These are phyloP conservation scores for Scophthalmus maximus DNA, from an alignment of 2,113 vertebrate species.

Conservation along the genomic window DNA sequence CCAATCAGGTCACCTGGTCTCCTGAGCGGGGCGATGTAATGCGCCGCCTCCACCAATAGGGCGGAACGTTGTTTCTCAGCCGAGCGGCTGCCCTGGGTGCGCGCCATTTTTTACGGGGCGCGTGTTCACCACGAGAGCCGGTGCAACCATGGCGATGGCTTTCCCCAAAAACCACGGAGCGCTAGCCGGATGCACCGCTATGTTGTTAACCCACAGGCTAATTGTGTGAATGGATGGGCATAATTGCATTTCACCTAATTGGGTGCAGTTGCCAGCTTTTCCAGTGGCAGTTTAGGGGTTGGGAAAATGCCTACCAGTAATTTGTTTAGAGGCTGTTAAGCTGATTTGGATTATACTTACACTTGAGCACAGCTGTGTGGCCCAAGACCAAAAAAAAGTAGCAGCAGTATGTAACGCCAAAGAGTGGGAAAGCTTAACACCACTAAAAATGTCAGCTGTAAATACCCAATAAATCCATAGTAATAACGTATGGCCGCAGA, in stretches of 20 bases:
- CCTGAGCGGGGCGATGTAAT: constrained; percentile 55
- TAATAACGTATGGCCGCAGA: constrained; percentile 25
- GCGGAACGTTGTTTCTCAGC: constrained; percentile 35
- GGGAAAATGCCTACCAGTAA: constrained; percentile 70
- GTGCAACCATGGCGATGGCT: constrained; percentile 67
- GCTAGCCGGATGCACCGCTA: constrained; percentile 50
- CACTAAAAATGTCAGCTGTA: constrained; percentile 39
- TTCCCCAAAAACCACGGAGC: constrained; percentile 52
- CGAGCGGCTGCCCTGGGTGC: constrained; percentile 41
- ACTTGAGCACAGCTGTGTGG: constrained; percentile 76
- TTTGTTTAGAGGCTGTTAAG: constrained; percentile 75
- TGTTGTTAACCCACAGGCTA: constrained; percentile 74
- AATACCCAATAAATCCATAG: constrained; percentile 42
- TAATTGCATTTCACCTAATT: constrained; percentile 80
- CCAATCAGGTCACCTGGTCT: constrained; percentile 54
- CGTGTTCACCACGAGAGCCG: constrained; percentile 35
- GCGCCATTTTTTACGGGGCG: constrained; percentile 50
- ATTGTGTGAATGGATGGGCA: constrained; percentile 78
- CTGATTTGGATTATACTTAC: constrained; percentile 78
- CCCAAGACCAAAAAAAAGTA: constrained; percentile 67
- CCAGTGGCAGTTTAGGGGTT: constrained; percentile 73
- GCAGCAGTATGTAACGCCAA: constrained; percentile 47
- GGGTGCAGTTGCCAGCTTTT: constrained; percentile 74
- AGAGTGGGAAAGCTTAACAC: constrained; percentile 44
- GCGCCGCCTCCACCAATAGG: constrained; percentile 53